phyloP scores from a whole-genome alignment of 1,140 invertebrate species.

The Oscheius sp. region DNA sequence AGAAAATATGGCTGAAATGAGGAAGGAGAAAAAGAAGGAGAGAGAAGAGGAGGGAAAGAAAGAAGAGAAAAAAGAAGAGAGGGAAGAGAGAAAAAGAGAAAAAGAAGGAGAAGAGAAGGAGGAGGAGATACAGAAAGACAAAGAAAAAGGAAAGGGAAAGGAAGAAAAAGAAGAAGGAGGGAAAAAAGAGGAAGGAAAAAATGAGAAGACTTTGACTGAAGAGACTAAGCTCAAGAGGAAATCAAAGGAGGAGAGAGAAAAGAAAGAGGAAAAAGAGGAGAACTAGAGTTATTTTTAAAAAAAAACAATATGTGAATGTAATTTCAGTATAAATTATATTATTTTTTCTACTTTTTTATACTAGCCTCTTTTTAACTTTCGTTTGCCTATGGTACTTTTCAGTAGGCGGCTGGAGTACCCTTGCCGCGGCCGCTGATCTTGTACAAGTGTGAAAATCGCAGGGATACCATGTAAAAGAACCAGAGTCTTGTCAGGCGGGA shows the following conservation, averaged over 20 bases:
- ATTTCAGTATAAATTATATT: too few relatives aligned
- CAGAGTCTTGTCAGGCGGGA: too few relatives aligned
- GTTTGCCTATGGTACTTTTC: too few relatives aligned
- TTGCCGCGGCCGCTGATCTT: neutral
- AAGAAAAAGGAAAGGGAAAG: neutral
- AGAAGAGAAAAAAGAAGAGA: neutral
- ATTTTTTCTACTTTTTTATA: too few relatives aligned
- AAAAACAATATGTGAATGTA: neutral
- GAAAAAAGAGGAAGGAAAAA: too few relatives aligned
- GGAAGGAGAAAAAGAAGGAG: neutral
- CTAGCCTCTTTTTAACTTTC: too few relatives aligned
- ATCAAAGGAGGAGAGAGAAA: neutral
- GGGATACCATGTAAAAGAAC: too few relatives aligned
- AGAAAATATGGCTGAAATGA: neutral
- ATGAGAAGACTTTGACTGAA: too few relatives aligned
- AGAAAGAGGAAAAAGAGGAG: neutral
- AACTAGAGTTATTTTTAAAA: neutral
- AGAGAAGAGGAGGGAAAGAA: neutral
- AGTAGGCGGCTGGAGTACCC: too few relatives aligned
- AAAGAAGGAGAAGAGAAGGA: constrained; percentile 9
- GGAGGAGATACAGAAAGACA: neutral
- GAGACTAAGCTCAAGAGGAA: too few relatives aligned
- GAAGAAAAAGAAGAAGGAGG: neutral
- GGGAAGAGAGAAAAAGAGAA: neutral
- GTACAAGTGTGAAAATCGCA: neutral